Conservation (phyloP, 2,797 vertebrate species). For the Sciurus vulgaris region DNA sequence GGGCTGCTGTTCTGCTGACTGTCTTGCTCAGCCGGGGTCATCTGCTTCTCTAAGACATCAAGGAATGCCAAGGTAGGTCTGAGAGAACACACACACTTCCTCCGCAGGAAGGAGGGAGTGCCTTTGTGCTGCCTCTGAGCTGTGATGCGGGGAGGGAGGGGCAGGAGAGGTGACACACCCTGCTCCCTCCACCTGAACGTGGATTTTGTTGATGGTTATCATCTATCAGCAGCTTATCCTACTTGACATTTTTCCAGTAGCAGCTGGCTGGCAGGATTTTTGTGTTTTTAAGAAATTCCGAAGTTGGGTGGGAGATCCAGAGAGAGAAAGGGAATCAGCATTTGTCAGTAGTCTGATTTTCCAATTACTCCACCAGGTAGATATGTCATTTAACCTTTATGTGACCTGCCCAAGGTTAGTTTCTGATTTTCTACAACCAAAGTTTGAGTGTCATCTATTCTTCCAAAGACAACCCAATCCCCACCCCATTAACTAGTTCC, state of each 20-base stretch:
- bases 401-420: constrained; percentile 9
- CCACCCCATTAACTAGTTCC: background rate
- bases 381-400: constrained; percentile 18
- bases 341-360: constrained; percentile 39
- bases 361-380: background rate
- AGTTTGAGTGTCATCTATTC: constrained; percentile 4
- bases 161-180: background rate
- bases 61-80: constrained; percentile 88
- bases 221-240: constrained; percentile 37
- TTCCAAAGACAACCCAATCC: background rate
- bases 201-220: constrained; percentile 20
- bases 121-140: background rate
- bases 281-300: constrained; percentile 55
- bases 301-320: constrained; percentile 5
- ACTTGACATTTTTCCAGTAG: constrained; percentile 50
- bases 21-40: constrained; percentile 88
- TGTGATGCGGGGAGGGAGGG: constrained; percentile 41
- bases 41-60: constrained; percentile 88
- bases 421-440: constrained; percentile 18
- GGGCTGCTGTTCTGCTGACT: constrained; percentile 88
- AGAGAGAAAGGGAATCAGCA: constrained; percentile 15
- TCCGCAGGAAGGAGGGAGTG: constrained; percentile 70
- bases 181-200: background rate
- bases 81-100: constrained; percentile 81
- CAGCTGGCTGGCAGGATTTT: constrained; percentile 62